phyloP scores from a whole-genome alignment of 2,888 invertebrate species.

The Melanchra persicariae region DNA sequence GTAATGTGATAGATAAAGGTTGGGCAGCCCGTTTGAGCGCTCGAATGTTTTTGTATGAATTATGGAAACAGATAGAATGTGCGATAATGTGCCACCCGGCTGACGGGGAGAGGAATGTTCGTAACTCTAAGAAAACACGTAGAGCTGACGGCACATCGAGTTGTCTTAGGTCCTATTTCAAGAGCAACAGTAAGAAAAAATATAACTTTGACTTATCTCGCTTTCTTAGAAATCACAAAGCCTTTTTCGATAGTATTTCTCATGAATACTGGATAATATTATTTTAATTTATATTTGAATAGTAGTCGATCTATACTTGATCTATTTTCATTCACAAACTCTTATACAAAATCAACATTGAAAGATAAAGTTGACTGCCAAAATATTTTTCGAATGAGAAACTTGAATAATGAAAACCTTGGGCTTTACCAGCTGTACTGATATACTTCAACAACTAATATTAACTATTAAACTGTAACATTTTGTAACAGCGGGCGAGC shows the following conservation, averaged over 20 bases:
- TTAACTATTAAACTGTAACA: constrained; percentile 1
- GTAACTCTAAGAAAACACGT: constrained; percentile 23
- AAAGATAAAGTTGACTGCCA: neutral
- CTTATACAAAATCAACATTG: neutral
- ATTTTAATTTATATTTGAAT: neutral
- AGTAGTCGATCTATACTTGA: neutral
- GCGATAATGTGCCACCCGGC: constrained; percentile 20
- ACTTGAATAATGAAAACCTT: neutral
- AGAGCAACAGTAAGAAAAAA: constrained; percentile 2
- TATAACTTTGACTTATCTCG: constrained; percentile 17
- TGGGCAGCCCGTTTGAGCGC: constrained; percentile 20
- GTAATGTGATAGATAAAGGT: constrained; percentile 40
- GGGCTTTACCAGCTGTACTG: neutral
- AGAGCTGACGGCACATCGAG: neutral
- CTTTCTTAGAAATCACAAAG: constrained; percentile 32
- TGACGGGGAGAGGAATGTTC: neutral
- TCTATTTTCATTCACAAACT: neutral
- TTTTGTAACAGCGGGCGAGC: neutral
- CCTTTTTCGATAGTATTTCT: neutral
- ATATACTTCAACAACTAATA: neutral
- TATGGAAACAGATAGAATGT: constrained; percentile 49
- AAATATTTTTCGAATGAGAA: neutral
- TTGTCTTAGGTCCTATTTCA: constrained; percentile 42
- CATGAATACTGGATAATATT: neutral
- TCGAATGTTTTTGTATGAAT: constrained; percentile 55